phyloP scores from a whole-genome alignment of 1,140 invertebrate genomes.

The Gerris buenoi region DNA sequence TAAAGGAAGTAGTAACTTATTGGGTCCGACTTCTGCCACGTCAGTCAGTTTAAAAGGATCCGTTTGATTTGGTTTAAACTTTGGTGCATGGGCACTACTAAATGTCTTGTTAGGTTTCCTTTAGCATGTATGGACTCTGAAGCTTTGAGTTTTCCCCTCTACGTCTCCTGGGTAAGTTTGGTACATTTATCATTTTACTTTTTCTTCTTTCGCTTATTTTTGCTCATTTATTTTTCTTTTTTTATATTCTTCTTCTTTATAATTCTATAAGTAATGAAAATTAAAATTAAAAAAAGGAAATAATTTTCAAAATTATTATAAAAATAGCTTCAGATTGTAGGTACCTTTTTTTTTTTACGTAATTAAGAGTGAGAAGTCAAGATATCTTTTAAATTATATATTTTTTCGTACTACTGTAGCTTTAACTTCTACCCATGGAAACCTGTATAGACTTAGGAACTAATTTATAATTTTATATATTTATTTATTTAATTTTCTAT shows the following conservation, averaged over 20 bases:
- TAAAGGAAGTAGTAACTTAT: too few relatives aligned
- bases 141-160: background rate
- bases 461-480: too few relatives aligned
- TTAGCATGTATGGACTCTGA: background rate
- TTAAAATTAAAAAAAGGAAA: background rate
- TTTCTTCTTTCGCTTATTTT: background rate
- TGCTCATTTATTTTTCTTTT: constrained; percentile 2
- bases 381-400: too few relatives aligned
- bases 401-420: too few relatives aligned
- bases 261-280: background rate
- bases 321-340: too few relatives aligned
- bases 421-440: too few relatives aligned
- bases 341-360: too few relatives aligned
- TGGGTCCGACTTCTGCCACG: background rate
- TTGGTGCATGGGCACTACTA: background rate
- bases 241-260: background rate
- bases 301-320: too few relatives aligned
- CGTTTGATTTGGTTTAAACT: background rate
- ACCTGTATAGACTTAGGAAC: too few relatives aligned
- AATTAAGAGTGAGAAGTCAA: too few relatives aligned
- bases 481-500: too few relatives aligned
- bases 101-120: background rate
- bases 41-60: background rate
- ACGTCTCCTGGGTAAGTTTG: background rate
- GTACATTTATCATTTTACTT: background rate